phyloP scores from a whole-genome alignment of 2,888 invertebrate species.

The Pollenia amentaria region DNA sequence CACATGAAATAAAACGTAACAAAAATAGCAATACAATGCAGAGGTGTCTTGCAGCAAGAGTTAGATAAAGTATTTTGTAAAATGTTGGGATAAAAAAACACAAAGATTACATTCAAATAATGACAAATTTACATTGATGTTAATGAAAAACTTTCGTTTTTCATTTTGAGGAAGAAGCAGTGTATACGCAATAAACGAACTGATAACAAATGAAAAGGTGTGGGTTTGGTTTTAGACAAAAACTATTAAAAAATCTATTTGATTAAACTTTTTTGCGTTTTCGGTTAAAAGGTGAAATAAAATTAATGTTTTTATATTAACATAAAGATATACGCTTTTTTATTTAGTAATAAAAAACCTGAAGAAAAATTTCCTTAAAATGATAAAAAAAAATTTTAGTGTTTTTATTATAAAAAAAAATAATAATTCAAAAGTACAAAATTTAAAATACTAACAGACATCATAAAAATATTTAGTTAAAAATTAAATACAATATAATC shows the following conservation, averaged over 20 bases:
- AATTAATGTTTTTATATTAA: conserved; percentile 48
- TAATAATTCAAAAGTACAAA: neutral
- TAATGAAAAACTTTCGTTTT: conserved; percentile 73
- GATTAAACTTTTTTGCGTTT: conserved; percentile 8
- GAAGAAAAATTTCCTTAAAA: conserved; percentile 3
- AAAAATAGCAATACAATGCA: conserved; percentile 71
- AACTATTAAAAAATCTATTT: conserved; percentile 29
- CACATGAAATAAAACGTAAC: neutral
- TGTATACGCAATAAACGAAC: conserved; percentile 6
- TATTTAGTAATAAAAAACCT: conserved; percentile 13
- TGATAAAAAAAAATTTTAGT: neutral
- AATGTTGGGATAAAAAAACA: conserved; percentile 31
- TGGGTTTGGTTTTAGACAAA: conserved; percentile 44
- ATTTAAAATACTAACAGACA: too few relatives aligned
- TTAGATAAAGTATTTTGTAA: conserved; percentile 65
- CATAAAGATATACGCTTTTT: conserved; percentile 18
- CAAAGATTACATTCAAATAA: conserved; percentile 67
- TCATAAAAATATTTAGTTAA: too few relatives aligned
- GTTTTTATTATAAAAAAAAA: neutral
- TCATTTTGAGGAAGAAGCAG: conserved; percentile 43
- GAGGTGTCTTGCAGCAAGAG: conserved; percentile 66
- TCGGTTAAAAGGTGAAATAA: conserved; percentile 37
- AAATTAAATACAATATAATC: too few relatives aligned
- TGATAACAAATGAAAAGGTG: conserved; percentile 43
- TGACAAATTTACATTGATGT: conserved; percentile 69